These are phyloP conservation scores for Papilio machaon DNA, from an alignment of 1,140 invertebrate genomes.

Conservation along the genomic window DNA sequence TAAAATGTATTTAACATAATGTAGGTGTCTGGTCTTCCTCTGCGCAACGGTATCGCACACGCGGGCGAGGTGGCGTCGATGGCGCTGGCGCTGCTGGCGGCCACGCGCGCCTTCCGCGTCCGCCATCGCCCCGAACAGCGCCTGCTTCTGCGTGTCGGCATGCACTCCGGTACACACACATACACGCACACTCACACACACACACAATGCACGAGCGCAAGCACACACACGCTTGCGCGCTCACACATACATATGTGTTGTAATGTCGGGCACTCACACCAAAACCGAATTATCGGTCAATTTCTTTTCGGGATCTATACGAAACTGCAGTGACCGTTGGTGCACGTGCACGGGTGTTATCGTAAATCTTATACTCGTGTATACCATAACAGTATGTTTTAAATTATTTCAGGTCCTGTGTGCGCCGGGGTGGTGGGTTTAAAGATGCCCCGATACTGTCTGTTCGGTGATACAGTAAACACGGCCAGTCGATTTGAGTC, in stretches of 20 bases:
- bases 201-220: too few species aligned
- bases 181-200: too few species aligned
- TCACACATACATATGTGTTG: too few species aligned
- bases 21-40: slow-evolving; percentile 91
- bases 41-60: slow-evolving; percentile 90
- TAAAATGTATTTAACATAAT: neutral
- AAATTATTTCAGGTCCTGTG: slow-evolving; percentile 83
- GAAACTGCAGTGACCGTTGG: too few species aligned
- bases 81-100: slow-evolving; percentile 92
- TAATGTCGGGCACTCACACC: too few species aligned
- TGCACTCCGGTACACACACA: slow-evolving; percentile 90
- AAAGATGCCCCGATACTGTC: slow-evolving; percentile 95
- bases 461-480: slow-evolving; percentile 95
- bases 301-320: too few species aligned
- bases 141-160: slow-evolving; percentile 93
- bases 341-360: neutral
- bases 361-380: neutral
- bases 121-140: slow-evolving; percentile 92
- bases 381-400: neutral
- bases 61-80: slow-evolving; percentile 96
- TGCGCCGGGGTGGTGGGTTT: slow-evolving; percentile 94
- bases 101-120: slow-evolving; percentile 93
- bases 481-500: slow-evolving; percentile 97
- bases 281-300: too few species aligned
- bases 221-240: too few species aligned